A percentile compares a stretch with the other conserved stretches of the same genome.
These are phyloP conservation scores for Pachydiplax longipennis DNA, from an alignment of 2,888 invertebrate genomes.

Conservation along the genomic window DNA sequence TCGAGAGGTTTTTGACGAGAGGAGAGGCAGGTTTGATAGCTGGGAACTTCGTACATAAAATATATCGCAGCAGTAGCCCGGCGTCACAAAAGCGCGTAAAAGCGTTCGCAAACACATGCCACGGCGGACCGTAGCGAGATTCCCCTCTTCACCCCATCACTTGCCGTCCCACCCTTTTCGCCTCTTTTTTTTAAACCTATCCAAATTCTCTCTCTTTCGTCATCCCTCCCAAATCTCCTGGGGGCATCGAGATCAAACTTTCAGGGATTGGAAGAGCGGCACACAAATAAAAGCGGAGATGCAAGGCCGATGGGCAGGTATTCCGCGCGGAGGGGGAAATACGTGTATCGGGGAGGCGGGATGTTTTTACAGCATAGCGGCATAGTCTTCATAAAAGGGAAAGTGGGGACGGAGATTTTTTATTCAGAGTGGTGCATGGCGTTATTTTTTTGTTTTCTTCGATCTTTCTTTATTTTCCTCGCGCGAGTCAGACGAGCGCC, in stretches of 20 bases:
- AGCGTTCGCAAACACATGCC: conserved; percentile 44
- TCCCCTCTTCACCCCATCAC: not conserved
- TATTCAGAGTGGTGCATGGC: not conserved
- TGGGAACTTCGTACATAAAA: conserved; percentile 40
- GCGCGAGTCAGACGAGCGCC: not conserved
- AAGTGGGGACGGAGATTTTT: conserved; percentile 22
- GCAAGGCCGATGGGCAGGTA: conserved; percentile 1
- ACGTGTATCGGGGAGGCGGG: not conserved
- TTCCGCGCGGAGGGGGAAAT: not conserved
- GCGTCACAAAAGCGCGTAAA: conserved; percentile 43
- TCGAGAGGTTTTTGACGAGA: not conserved
- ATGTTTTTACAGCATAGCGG: conserved; percentile 34
- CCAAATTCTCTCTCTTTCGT: not conserved
- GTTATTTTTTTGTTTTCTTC: not conserved
- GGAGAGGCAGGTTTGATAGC: conserved; percentile 28
- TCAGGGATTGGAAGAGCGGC: conserved; percentile 28
- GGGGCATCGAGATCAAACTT: conserved; percentile 9
- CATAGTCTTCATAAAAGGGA: conserved; percentile 33
- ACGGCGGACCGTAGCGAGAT: not conserved
- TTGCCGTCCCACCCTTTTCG: not conserved
- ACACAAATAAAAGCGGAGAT: conserved; percentile 29
- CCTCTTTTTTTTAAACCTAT: not conserved
- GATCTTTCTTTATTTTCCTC: not conserved
- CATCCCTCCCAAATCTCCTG: not conserved
- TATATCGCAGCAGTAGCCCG: conserved; percentile 37